Evolutionary conservation across 2,797 vertebrate species (phyloP), one percentile per base, ranked within the genome.

Genomic region (Bradypodion pumilum): DNA sequence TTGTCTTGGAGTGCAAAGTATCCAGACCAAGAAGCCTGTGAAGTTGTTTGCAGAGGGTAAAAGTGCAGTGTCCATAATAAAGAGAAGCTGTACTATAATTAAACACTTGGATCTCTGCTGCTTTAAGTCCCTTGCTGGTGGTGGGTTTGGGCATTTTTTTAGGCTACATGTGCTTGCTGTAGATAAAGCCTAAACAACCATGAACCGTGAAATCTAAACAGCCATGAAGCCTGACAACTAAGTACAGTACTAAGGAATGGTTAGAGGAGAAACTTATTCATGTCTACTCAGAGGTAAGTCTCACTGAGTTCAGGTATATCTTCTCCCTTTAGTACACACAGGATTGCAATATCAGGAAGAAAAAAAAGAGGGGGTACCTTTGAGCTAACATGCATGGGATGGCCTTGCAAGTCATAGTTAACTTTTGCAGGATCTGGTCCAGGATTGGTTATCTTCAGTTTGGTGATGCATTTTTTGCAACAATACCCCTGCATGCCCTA

Each of bases 401-500:
- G 62, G 13, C 32, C 27, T 60, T 63, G n/a, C 9, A 35, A 66
- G 35, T 46, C 40, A 32, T 78, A 44, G 8, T 13, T 23, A 78
- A n/a, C 5, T 78, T 23, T 62, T 65, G 27, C 5, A 32, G 27
- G 29, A 65, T 16, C 27, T 32, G 2, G 29, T 19, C 40, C 27
- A 23, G n/a, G 77, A 42, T 52, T 56, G 60, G 8, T 6, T 52
- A 9, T 10, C 25, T 60, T 74, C 23, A 37, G 2, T 35, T 66
- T 75, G 25, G 42, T 37, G 5, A 44, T 4, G 40, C 27, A 40
- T 25, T 56, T 56, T 16, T 21, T 66, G 35, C 23, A 65, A 15
- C 8, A 9, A 15, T 52, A 42, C 40, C 60, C 59, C n/a, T n/a
- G n/a, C 21, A 27, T 29, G 80, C 84, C 59, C 76, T 83, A 87